phyloP scores from a whole-genome alignment of 2,113 vertebrate species.

The Nymphicus hollandicus region DNA sequence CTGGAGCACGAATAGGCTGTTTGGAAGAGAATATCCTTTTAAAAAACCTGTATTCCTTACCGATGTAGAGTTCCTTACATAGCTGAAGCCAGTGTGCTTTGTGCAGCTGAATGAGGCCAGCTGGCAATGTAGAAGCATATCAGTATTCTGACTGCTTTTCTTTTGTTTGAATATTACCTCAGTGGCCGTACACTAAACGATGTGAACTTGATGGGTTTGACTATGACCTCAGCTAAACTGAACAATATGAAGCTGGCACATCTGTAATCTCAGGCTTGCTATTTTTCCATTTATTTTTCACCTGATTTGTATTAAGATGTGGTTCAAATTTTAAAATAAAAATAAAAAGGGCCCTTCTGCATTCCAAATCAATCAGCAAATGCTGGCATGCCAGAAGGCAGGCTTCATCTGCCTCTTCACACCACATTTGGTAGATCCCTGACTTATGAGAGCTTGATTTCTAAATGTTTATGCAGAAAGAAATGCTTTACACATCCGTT shows the following conservation, averaged over 20 bases:
- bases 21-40: constrained; percentile 48
- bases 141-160: constrained; percentile 43
- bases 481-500: constrained; percentile 60
- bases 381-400: constrained; percentile 46
- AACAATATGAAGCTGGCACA: constrained; percentile 26
- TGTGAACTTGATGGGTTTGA: constrained; percentile 38
- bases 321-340: constrained; percentile 55
- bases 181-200: constrained; percentile 9
- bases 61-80: constrained; percentile 1
- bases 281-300: constrained; percentile 61
- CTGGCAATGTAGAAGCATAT: background rate
- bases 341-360: constrained; percentile 30
- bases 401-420: constrained; percentile 56
- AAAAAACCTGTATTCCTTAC: constrained; percentile 36
- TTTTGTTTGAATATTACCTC: constrained; percentile 57
- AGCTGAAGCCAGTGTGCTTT: constrained; percentile 43
- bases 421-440: constrained; percentile 58
- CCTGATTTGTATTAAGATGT: constrained; percentile 59
- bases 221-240: constrained; percentile 45
- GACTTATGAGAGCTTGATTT: constrained; percentile 60
- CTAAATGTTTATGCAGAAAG: constrained; percentile 58
- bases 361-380: constrained; percentile 30
- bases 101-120: constrained; percentile 51
- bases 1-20: constrained; percentile 13
- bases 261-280: constrained; percentile 46